Evolutionary conservation across 2,113 vertebrate genomes (phyloP).

Genomic region (Tragelaphus buxtoni): DNA sequence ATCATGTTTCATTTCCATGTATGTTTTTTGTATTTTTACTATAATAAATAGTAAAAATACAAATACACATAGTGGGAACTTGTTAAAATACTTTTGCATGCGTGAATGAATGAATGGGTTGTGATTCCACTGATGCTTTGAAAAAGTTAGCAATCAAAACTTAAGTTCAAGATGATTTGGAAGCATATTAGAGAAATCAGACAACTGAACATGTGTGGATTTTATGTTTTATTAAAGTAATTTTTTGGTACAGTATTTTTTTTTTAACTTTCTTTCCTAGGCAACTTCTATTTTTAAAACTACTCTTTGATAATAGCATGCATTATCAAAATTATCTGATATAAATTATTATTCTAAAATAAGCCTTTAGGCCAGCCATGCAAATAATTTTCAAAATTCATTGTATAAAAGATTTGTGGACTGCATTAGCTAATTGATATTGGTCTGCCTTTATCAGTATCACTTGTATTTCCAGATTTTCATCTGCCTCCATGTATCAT

Average conservation of each 20-base stretch:
- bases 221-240: slow-evolving; percentile 4
- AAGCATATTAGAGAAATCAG: not conserved
- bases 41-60: not conserved
- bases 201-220: not conserved
- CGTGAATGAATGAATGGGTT: not conserved
- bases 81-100: not conserved
- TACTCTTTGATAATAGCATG: not conserved
- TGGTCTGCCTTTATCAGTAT: not conserved
- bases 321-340: slow-evolving; percentile 30
- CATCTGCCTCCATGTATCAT: not conserved
- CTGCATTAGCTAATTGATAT: not conserved
- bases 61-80: not conserved
- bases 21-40: not conserved
- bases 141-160: slow-evolving; percentile 11
- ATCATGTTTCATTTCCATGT: not conserved
- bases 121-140: not conserved
- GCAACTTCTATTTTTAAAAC: not conserved
- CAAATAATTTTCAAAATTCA: slow-evolving; percentile 22
- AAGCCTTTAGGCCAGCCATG: not conserved
- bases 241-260: not conserved
- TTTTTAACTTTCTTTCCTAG: not conserved
- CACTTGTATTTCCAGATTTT: not conserved
- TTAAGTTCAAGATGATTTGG: not conserved
- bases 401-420: not conserved
- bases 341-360: not conserved